Base-by-base conservation (phyloP, 1,140 invertebrate species). In the Popillia japonica region DNA sequence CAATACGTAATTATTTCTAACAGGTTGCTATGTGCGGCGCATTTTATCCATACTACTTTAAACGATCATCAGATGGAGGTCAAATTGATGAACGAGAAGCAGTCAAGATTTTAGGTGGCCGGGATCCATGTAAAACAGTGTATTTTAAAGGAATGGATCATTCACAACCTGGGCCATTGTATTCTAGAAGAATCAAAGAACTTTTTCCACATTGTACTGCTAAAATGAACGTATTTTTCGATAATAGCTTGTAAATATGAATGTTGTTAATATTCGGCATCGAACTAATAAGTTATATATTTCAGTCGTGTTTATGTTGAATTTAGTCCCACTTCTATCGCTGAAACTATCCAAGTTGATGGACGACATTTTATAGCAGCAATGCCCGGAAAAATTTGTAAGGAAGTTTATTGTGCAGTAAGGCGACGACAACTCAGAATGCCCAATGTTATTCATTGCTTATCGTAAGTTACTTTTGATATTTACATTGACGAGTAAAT, bases 31-130 rank as follows among this genome's bases (percentile, higher is more conserved):
- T 95, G 41, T 92, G 92, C 79, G 94, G 93, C 9, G 95, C 95
- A 20, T 98, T 98, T 87, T 98, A 98, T 88, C 97, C 97, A 0
- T 93, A 98, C 85, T 98, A 96, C 85, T 98, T 96, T 87, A 82
- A 93, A 10, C 91, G 92, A 42, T 86, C 86, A 0, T 34, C 81
- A 0, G 75, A 82, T 14, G 81, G 85, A 17, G 87, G 85, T 0
- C 81, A 87, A 40, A 87, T 90, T 48, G 89, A 92, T 77, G 83
- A 84, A 0, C 84, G 88, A 17, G 93, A 95, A 83, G 89, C 92
- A 0, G 87, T 92, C 0, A 91, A 91, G 77, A 83, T 85, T 0
- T 85, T 97, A 0, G 90, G 88, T 23, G 94, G 94, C 0, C 86
- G 92, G 14, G 91, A 97, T 87, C 95, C 96, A 0, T 89, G 88